Percentiles rank a stretch among this genome's conserved stretches.
Evolutionary conservation across 2,113 vertebrate species (phyloP).

Genomic region (Egretta garzetta): DNA sequence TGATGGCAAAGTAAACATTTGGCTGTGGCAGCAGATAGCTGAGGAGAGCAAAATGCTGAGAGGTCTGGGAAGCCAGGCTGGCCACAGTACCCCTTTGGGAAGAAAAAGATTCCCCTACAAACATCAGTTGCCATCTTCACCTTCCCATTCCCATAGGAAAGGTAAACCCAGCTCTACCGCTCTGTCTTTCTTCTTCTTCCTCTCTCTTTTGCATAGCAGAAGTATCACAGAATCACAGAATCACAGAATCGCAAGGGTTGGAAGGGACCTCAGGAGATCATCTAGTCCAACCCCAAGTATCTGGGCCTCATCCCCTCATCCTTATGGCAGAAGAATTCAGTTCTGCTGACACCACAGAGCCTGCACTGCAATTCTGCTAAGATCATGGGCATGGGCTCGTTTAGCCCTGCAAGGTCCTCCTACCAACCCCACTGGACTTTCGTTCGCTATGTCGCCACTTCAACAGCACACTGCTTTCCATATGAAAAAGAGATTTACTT

Average conservation of each 20-base stretch:
- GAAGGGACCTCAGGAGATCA: too few species aligned
- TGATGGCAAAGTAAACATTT: not conserved
- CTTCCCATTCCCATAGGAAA: not conserved
- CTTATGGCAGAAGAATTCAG: not conserved
- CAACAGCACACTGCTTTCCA: not conserved
- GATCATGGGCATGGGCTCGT: not conserved
- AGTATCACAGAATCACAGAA: too few species aligned
- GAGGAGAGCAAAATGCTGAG: not conserved
- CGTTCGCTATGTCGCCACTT: accelerated
- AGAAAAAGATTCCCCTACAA: not conserved
- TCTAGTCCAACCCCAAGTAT: too few species aligned
- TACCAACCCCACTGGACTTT: not conserved
- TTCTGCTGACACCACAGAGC: not conserved
- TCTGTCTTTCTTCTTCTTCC: not conserved
- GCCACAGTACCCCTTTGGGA: not conserved
- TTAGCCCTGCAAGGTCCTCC: not conserved
- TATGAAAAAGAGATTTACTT: not conserved
- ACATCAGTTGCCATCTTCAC: not conserved
- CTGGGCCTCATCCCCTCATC: accelerated
- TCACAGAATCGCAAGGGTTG: too few species aligned
- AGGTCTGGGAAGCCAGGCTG: not conserved
- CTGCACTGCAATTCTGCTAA: accelerated
- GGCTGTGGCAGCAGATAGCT: not conserved
- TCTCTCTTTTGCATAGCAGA: not conserved
- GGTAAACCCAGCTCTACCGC: not conserved